A percentile compares a stretch with the other conserved stretches of the same genome.
Evolutionary conservation across 2,797 vertebrate genomes (phyloP).

Genomic region (Synanceia verrucosa): DNA sequence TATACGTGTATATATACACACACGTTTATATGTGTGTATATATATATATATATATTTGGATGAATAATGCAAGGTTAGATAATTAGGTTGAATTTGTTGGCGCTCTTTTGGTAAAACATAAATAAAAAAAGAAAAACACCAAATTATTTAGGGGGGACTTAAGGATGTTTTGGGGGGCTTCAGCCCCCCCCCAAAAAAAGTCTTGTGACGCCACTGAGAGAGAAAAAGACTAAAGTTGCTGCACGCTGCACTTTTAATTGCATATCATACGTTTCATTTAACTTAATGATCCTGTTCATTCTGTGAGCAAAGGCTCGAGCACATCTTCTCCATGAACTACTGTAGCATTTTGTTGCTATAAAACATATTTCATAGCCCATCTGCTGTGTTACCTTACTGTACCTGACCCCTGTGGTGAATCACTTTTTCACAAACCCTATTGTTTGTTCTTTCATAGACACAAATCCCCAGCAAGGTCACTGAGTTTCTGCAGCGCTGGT

Average conservation of each 20-base stretch:
- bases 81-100: no score
- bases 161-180: no score
- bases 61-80: no score
- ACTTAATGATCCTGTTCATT: slow-evolving; percentile 38
- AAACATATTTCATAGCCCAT: slow-evolving; percentile 57
- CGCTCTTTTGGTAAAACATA: no score
- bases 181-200: no score
- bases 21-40: no score
- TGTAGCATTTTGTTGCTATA: slow-evolving; percentile 30
- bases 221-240: background rate
- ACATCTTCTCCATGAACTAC: background rate
- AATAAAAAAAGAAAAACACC: background rate
- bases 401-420: slow-evolving; percentile 41
- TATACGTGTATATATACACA: no score
- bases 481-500: slow-evolving; percentile 57
- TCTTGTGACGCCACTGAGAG: no score
- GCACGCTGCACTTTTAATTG: slow-evolving; percentile 9
- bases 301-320: slow-evolving; percentile 15
- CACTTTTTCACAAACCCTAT: slow-evolving; percentile 42
- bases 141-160: no score
- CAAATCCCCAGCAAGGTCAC: slow-evolving; percentile 54
- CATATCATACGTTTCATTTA: slow-evolving; percentile 42
- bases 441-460: slow-evolving; percentile 60
- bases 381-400: slow-evolving; percentile 45
- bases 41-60: no score